Evolutionary conservation across 2,113 vertebrate genomes (phyloP), one percentile per base, ranked within the genome.

Genomic region (Platichthys stellatus): DNA sequence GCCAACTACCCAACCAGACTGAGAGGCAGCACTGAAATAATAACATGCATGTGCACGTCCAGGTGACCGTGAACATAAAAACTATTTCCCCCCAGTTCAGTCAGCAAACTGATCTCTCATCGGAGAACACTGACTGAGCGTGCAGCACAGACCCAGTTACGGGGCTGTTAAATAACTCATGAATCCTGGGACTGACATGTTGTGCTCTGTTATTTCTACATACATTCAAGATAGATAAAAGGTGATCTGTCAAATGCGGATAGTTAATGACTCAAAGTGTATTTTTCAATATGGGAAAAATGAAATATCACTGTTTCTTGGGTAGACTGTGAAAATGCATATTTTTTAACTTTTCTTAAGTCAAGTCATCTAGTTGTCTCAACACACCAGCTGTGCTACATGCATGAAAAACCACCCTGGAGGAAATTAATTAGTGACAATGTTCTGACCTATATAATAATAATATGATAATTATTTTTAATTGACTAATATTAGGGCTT

Each of bases 1-100:
- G 80, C 80, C 78, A 86, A 85, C 66, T 84, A 86, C 81, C 78
- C 67, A 5, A 69, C 35, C 70, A 61, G 69, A 24, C 60, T 47
- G 60, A 70, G 67, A 47, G 77, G 65, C 71, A 69, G 71, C 51
- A 12, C 1, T 47, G 49, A 76, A 69, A 78, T 72, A 74, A 69
- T 74, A 67, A 53, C 70, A 24, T 76, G 76, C 67, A 10, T 62
- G 60, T 59, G 21, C 23, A 38, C 43, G 24, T 66, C 20, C 35
- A 60, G 17, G 35, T 28, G 23, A 63, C 59, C 20, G 66, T 3
- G 47, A 69, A 69, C 72, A 65, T 53, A 4, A 69, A 53, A 77
- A 31, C 4, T 17, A 74, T 31, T 3, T 43, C 40, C 24, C 21
- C 31, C 10, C 26, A 10, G 49, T 75, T 75, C 18, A 54, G 20